phyloP scores from a whole-genome alignment of 2,888 invertebrate genomes.

The Zhuqinia jingwanae region DNA sequence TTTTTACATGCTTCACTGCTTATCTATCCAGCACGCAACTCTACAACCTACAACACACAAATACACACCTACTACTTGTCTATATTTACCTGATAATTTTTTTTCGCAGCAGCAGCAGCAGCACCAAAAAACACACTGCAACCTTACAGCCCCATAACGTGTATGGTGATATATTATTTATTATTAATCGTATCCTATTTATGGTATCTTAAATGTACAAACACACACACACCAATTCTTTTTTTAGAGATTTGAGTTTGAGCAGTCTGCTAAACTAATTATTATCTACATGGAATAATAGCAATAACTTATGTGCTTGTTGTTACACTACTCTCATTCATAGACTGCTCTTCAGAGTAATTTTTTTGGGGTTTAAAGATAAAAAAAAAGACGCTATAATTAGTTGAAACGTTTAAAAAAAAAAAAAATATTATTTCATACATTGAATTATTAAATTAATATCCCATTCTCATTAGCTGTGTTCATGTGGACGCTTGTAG shows the following conservation, averaged over 20 bases:
- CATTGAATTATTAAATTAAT: too few relatives aligned
- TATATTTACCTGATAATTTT: slow-evolving; percentile 28
- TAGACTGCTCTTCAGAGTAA: too few relatives aligned
- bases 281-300: slow-evolving; percentile 3
- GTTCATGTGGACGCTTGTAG: too few relatives aligned
- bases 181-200: background rate
- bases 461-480: too few relatives aligned
- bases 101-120: too few relatives aligned
- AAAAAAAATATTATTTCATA: too few relatives aligned
- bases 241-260: slow-evolving; percentile 10
- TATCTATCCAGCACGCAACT: slow-evolving; percentile 51
- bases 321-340: too few relatives aligned
- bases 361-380: too few relatives aligned
- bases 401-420: too few relatives aligned
- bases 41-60: too few relatives aligned
- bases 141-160: background rate
- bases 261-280: slow-evolving; percentile 33
- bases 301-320: too few relatives aligned
- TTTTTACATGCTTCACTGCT: slow-evolving; percentile 47
- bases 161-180: background rate
- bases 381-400: too few relatives aligned
- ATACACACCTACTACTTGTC: slow-evolving; percentile 17
- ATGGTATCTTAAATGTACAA: slow-evolving; percentile 15
- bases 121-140: background rate
- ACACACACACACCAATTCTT: slow-evolving; percentile 2